These are phyloP conservation scores for Muscicapa striata DNA, from an alignment of 2,797 vertebrate species.

Conservation along the genomic window DNA sequence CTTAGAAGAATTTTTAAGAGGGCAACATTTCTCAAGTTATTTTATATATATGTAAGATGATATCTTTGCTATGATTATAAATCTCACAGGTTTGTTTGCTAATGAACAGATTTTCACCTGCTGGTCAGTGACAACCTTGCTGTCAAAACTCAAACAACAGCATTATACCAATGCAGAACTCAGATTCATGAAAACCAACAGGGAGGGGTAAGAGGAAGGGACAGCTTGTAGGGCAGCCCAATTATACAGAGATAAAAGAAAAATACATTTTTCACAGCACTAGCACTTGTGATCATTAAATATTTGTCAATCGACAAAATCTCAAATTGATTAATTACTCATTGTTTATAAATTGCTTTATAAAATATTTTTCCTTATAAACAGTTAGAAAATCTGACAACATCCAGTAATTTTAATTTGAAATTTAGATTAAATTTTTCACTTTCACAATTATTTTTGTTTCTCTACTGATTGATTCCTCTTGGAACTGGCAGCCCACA, in stretches of 20 bases:
- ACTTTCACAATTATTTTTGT: neutral
- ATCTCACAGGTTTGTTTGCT: neutral
- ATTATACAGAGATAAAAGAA: neutral
- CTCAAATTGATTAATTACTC: neutral
- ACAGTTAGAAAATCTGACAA: neutral
- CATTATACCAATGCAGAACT: neutral
- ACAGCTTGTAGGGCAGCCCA: neutral
- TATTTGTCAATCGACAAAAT: neutral
- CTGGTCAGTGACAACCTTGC: neutral
- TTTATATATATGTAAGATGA: neutral
- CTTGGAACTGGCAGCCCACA: neutral
- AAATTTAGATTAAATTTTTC: neutral
- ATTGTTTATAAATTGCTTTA: neutral
- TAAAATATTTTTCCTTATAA: constrained; percentile 5
- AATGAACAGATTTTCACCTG: neutral
- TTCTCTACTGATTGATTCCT: neutral
- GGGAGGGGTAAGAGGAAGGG: neutral
- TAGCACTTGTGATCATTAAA: neutral
- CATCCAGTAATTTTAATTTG: neutral
- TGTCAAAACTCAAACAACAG: neutral
- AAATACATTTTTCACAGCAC: neutral
- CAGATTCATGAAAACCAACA: neutral
- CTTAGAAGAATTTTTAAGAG: neutral
- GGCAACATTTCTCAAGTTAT: neutral
- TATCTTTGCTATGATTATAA: neutral